These are phyloP conservation scores for Carassius gibelio DNA, from an alignment of 2,113 vertebrate species.

Conservation along the genomic window DNA sequence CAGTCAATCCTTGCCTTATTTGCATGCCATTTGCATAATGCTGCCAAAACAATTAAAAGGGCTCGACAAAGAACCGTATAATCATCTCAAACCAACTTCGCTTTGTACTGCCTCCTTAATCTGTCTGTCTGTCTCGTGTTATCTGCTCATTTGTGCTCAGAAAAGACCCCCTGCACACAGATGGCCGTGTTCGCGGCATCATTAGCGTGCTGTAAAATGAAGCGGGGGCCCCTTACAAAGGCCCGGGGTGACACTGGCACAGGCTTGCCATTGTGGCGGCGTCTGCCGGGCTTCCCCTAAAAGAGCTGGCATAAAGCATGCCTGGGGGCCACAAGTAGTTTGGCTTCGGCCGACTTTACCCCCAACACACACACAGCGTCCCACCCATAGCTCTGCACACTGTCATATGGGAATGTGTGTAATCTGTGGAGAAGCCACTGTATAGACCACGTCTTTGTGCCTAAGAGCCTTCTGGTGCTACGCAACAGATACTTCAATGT, in stretches of 20 bases:
- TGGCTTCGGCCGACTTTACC: slow-evolving; percentile 24
- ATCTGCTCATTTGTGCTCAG: slow-evolving; percentile 4
- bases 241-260: slow-evolving; percentile 54
- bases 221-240: background rate
- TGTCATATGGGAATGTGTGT: slow-evolving; percentile 19
- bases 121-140: slow-evolving; percentile 8
- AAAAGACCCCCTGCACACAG: slow-evolving; percentile 46
- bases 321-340: slow-evolving; percentile 23
- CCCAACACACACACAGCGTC: slow-evolving; percentile 2
- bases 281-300: slow-evolving; percentile 50
- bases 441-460: slow-evolving; percentile 8
- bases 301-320: slow-evolving; percentile 44
- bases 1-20: background rate
- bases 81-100: slow-evolving; percentile 20
- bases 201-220: slow-evolving; percentile 19
- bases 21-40: slow-evolving; percentile 28
- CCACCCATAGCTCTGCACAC: slow-evolving; percentile 1
- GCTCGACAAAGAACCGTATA: slow-evolving; percentile 2
- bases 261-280: slow-evolving; percentile 51
- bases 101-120: slow-evolving; percentile 23
- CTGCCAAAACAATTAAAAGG: slow-evolving; percentile 20
- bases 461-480: background rate
- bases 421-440: slow-evolving; percentile 3
- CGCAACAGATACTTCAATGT: slow-evolving; percentile 23
- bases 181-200: slow-evolving; percentile 45